Conservation (phyloP, 2,797 vertebrate species). For the Sebastes hopkinsi region DNA sequence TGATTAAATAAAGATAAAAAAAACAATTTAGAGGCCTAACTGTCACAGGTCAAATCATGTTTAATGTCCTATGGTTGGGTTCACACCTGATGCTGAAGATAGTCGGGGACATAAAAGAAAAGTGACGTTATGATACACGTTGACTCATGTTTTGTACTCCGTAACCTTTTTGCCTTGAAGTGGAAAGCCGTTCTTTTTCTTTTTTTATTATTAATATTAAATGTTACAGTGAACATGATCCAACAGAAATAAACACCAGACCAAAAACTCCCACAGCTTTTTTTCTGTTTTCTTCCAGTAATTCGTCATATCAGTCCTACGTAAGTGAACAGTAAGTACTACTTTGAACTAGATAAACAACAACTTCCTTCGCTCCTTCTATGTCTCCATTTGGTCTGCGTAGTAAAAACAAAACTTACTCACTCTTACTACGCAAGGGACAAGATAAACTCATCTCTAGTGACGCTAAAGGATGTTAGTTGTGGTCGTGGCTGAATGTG, state of each 20-base stretch:
- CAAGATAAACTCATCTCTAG: conserved; percentile 70
- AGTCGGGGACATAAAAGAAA: background rate
- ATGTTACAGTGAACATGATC: conserved; percentile 8
- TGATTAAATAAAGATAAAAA: too few species aligned
- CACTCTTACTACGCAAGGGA: conserved; percentile 50
- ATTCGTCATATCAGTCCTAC: conserved; percentile 43
- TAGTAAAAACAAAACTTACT: conserved; percentile 58
- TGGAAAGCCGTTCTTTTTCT: background rate
- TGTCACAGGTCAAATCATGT: background rate
- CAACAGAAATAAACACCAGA: conserved; percentile 30
- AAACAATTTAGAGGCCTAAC: background rate
- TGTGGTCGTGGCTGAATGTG: conserved; percentile 58
- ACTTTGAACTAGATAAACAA: conserved; percentile 70
- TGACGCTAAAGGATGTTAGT: conserved; percentile 69
- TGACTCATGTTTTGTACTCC: conserved; percentile 8
- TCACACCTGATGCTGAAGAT: background rate
- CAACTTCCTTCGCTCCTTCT: conserved; percentile 65
- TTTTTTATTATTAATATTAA: background rate
- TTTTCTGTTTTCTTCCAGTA: conserved; percentile 54
- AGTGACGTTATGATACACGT: background rate
- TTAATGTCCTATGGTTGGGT: background rate
- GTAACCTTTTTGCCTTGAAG: background rate
- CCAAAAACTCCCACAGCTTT: background rate
- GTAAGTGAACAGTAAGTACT: conserved; percentile 56
- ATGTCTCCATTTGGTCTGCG: conserved; percentile 18